phyloP scores from a whole-genome alignment of 92 coral and sea anemone genomes.

The Zoanthus gigantus region DNA sequence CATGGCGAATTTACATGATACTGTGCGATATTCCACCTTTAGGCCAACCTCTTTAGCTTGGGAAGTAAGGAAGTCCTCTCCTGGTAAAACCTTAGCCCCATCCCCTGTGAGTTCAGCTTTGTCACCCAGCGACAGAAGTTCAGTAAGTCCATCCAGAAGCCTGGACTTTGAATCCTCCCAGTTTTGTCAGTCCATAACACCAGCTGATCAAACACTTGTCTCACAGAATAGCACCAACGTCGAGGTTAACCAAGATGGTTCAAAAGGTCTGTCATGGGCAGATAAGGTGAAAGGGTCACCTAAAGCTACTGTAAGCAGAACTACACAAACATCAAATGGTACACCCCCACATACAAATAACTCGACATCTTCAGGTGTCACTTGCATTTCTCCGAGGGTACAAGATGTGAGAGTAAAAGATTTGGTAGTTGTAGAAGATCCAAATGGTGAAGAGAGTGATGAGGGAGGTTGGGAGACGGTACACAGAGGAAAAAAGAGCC shows the following conservation, averaged over 20 bases:
- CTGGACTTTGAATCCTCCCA: constrained; percentile 74
- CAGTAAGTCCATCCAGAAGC: constrained; percentile 80
- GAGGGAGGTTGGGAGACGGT: constrained; percentile 99
- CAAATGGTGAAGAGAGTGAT: constrained; percentile 63
- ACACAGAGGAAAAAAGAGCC: constrained; percentile 79
- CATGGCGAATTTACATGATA: background rate
- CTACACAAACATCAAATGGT: constrained; percentile 50
- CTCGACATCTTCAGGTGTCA: background rate
- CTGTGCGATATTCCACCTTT: background rate
- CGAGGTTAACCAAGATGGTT: constrained; percentile 23
- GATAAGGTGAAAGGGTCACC: constrained; percentile 91
- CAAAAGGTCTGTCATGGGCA: constrained; percentile 88
- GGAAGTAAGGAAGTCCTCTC: constrained; percentile 97
- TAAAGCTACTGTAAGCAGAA: constrained; percentile 42
- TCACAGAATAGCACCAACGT: constrained; percentile 41
- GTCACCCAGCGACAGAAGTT: constrained; percentile 60
- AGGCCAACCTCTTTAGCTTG: constrained; percentile 99
- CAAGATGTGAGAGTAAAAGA: constrained; percentile 6
- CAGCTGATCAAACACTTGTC: constrained; percentile 57
- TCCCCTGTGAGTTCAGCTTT: constrained; percentile 81
- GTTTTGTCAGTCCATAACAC: constrained; percentile 39
- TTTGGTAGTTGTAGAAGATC: constrained; percentile 40
- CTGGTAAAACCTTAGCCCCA: constrained; percentile 90
- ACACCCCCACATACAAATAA: constrained; percentile 18
- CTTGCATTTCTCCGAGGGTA: background rate